Conservation (phyloP, 2,888 invertebrate species). For the Bursaphelenchus okinawaensis region DNA sequence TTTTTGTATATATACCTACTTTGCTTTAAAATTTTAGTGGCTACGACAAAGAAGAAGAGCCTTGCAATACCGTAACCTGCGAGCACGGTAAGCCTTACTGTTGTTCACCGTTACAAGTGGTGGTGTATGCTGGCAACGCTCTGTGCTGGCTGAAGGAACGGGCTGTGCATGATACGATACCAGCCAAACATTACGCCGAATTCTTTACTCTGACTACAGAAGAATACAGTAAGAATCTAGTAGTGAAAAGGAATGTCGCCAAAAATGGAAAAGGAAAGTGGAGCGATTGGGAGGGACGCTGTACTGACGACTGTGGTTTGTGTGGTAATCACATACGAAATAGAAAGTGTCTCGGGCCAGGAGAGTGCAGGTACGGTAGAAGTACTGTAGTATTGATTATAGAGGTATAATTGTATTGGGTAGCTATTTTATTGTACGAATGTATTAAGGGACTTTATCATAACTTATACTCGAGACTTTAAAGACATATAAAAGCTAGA, state of each 20-base stretch:
- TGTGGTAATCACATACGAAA: neutral
- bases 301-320: neutral
- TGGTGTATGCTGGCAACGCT: neutral
- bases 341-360: neutral
- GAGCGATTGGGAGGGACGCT: neutral
- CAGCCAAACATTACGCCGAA: neutral
- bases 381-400: too few relatives aligned
- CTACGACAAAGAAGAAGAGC: neutral
- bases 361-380: neutral
- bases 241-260: neutral
- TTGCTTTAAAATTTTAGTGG: neutral
- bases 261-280: neutral
- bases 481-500: too few relatives aligned
- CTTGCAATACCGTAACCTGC: neutral
- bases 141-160: neutral
- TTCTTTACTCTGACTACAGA: neutral
- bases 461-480: too few relatives aligned
- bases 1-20: too few relatives aligned
- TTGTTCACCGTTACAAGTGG: neutral
- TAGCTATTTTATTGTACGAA: too few relatives aligned
- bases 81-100: neutral
- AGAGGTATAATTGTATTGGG: too few relatives aligned
- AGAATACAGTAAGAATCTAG: neutral
- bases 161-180: neutral
- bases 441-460: too few relatives aligned